These are phyloP conservation scores for Rhinogobio ventralis DNA, from an alignment of 2,797 vertebrate species.

Conservation along the genomic window DNA sequence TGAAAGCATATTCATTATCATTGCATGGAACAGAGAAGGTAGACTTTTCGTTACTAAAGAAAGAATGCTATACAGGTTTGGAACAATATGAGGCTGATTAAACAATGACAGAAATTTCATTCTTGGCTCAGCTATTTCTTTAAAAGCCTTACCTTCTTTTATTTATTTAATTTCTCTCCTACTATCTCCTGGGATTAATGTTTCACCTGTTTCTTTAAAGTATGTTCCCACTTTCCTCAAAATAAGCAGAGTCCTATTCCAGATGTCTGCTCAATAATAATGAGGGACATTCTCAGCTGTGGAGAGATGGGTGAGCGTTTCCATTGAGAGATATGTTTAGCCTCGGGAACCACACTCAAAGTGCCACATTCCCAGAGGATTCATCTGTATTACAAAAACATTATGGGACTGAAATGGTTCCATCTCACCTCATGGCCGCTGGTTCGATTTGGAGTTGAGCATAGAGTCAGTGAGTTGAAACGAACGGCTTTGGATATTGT, in stretches of 20 bases:
- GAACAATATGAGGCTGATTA: not conserved
- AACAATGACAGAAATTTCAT: not conserved
- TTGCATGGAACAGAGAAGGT: no score
- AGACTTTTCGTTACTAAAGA: not conserved
- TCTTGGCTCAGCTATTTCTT: not conserved
- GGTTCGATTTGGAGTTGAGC: slow-evolving; percentile 24
- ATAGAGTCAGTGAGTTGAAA: slow-evolving; percentile 5
- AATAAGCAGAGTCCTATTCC: slow-evolving; percentile 23
- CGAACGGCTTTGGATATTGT: slow-evolving; percentile 10
- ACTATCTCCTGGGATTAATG: not conserved
- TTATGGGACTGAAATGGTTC: slow-evolving; percentile 31
- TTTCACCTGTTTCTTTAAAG: slow-evolving; percentile 26
- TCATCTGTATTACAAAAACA: slow-evolving; percentile 37
- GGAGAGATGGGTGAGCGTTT: slow-evolving; percentile 14
- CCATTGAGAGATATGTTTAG: slow-evolving; percentile 41
- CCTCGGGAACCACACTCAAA: not conserved
- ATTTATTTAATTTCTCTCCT: not conserved
- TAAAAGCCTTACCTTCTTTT: not conserved
- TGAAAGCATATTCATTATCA: not conserved
- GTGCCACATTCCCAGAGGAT: slow-evolving; percentile 35
- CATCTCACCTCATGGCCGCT: slow-evolving; percentile 7
- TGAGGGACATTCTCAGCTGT: slow-evolving; percentile 8
- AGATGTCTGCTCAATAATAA: slow-evolving; percentile 46
- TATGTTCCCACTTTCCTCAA: not conserved
- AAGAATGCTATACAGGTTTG: slow-evolving; percentile 15